Base-by-base conservation (phyloP, 2,888 invertebrate species). In the Orchesellides sinensis region DNA sequence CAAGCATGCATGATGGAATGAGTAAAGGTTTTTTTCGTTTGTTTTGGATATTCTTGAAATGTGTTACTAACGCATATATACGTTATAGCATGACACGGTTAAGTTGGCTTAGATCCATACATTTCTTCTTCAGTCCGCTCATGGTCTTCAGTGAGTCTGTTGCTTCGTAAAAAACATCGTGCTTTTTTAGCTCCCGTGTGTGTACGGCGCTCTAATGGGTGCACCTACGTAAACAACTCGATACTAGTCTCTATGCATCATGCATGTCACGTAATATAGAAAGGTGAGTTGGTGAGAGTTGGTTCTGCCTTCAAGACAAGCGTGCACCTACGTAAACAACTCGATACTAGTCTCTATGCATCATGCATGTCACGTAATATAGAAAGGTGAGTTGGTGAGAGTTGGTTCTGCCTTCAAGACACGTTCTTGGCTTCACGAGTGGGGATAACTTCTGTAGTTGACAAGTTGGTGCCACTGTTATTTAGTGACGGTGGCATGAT, bases 401-500 rank as follows among this genome's bases (percentile, higher is more conserved):
- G 49, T n/a, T n/a, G 14, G 40, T 40, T 40, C 61, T 47, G 59
- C 47, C 72, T 73, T 29, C 72, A 73, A 73, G 72, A 61, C 72
- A 73, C 21, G 72, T 73, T 73, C 59, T 56, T 40, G 40, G 54
- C 23, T 35, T 70, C 54, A 56, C 69, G 35, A 70, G 21, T 29
- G 56, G 14, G 32, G 8, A n/a, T 29, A 5, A 65, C 14, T 14
- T 14, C 47, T 29, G 19, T 29, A 66, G 14, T 65, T 32, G 74
- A 74, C 74, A 74, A 65, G 52, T 74, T 52, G 61, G 14, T 56
- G 29, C 63, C 47, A 65, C 49, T 61, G 47, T n/a, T 59, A 59
- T 59, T 63, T 74, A 74, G 74, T 63, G 65, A 74, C 74, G 74
- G 63, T 40, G n/a, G n/a, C 14, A 40, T 40, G 40, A n/a, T 8